These are phyloP conservation scores for Proterorhinus semilunaris DNA, from an alignment of 2,113 vertebrate genomes.

Conservation along the genomic window DNA sequence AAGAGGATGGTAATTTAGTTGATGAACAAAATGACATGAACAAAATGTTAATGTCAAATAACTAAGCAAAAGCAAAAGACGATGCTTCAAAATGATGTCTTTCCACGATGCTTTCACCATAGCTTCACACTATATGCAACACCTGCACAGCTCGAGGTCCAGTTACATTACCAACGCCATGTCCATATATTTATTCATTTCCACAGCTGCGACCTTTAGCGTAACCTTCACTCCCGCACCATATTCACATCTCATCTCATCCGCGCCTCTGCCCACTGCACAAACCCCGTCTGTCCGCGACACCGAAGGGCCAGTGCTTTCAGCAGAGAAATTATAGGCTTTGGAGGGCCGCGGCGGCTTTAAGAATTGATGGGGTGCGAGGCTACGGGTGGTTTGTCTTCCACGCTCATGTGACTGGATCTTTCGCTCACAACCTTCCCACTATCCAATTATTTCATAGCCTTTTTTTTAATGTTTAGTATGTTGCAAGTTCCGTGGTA, in stretches of 20 bases:
- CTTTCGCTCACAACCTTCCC: constrained; percentile 24
- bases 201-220: constrained; percentile 24
- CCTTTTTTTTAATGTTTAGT: background rate
- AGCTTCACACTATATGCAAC: background rate
- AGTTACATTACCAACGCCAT: constrained; percentile 1
- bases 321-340: constrained; percentile 19
- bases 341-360: constrained; percentile 22
- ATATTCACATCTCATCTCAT: constrained; percentile 15
- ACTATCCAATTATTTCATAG: constrained; percentile 27
- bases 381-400: constrained; percentile 32
- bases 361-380: constrained; percentile 38
- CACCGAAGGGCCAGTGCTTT: constrained; percentile 12
- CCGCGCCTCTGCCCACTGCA: constrained; percentile 4
- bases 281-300: constrained; percentile 14
- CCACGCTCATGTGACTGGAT: constrained; percentile 14
- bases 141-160: background rate
- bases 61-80: too few species aligned
- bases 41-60: too few species aligned
- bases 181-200: constrained; percentile 15
- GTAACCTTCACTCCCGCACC: constrained; percentile 29
- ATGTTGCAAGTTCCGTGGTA: background rate
- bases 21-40: too few species aligned
- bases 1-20: too few species aligned
- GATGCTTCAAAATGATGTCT: too few species aligned
- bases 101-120: too few species aligned